phyloP scores from a whole-genome alignment of 35 echinoderm and acorn worm genomes.

The Ophiothrix spiculata region DNA sequence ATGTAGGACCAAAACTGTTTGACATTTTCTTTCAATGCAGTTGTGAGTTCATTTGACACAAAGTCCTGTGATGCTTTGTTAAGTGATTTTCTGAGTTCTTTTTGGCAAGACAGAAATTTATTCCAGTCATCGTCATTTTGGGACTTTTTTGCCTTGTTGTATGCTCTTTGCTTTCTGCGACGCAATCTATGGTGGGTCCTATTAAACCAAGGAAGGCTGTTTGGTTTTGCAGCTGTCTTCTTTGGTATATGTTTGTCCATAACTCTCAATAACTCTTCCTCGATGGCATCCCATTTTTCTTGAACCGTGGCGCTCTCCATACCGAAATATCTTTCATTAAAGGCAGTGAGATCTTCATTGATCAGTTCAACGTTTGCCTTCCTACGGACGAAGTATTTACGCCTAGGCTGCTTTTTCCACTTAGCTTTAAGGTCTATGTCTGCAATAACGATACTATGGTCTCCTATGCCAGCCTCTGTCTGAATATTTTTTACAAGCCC shows the following conservation, averaged over 20 bases:
- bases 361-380: background rate
- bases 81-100: slow-evolving; percentile 9
- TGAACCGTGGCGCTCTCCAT: background rate
- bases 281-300: background rate
- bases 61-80: slow-evolving; percentile 6
- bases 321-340: background rate
- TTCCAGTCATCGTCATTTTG: no score
- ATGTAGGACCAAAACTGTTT: slow-evolving; percentile 41
- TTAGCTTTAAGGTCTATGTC: background rate
- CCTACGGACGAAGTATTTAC: background rate
- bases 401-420: background rate
- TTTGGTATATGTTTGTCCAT: slow-evolving; percentile 18
- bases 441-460: background rate
- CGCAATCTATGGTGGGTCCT: slow-evolving; percentile 12
- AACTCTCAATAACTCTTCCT: background rate
- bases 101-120: background rate
- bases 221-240: background rate
- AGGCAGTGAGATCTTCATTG: background rate
- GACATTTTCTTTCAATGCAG: slow-evolving; percentile 14
- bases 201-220: slow-evolving; percentile 25
- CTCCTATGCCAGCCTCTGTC: background rate
- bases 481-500: background rate
- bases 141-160: no score
- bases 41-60: background rate
- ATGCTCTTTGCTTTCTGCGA: slow-evolving; percentile 23